These are phyloP conservation scores for Parochlus steinenii DNA, from an alignment of 2,888 invertebrate species.

Conservation along the genomic window DNA sequence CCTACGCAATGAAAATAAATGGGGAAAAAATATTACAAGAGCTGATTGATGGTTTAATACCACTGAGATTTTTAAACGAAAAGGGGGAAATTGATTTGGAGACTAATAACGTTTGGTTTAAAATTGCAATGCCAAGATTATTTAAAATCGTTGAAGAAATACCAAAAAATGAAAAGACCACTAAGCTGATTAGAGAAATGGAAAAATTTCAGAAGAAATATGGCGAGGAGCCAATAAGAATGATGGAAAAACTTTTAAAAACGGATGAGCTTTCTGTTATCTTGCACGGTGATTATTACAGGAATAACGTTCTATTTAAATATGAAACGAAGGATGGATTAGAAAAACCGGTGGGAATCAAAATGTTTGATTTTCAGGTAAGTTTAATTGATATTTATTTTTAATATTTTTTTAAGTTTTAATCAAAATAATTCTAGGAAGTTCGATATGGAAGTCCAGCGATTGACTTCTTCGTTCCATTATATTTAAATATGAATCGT, in stretches of 20 bases:
- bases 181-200: constrained; percentile 17
- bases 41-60: constrained; percentile 19
- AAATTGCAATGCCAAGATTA: constrained; percentile 24
- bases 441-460: constrained; percentile 23
- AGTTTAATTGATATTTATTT: too few species aligned
- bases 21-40: constrained; percentile 19
- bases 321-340: constrained; percentile 16
- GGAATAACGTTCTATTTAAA: constrained; percentile 28
- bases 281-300: constrained; percentile 27
- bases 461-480: constrained; percentile 25
- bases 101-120: constrained; percentile 20
- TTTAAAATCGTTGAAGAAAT: constrained; percentile 21
- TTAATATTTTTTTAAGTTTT: too few species aligned
- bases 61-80: constrained; percentile 20
- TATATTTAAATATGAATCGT: constrained; percentile 24
- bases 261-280: constrained; percentile 23
- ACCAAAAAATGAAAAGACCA: neutral
- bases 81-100: constrained; percentile 15
- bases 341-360: constrained; percentile 18
- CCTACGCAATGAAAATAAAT: constrained; percentile 21
- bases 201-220: constrained; percentile 19
- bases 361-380: constrained; percentile 27
- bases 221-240: constrained; percentile 19
- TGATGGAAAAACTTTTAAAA: constrained; percentile 22
- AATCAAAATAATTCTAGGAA: too few species aligned